Conservation (phyloP, 2,888 invertebrate species). For the Stenoptilia bipunctidactyla region DNA sequence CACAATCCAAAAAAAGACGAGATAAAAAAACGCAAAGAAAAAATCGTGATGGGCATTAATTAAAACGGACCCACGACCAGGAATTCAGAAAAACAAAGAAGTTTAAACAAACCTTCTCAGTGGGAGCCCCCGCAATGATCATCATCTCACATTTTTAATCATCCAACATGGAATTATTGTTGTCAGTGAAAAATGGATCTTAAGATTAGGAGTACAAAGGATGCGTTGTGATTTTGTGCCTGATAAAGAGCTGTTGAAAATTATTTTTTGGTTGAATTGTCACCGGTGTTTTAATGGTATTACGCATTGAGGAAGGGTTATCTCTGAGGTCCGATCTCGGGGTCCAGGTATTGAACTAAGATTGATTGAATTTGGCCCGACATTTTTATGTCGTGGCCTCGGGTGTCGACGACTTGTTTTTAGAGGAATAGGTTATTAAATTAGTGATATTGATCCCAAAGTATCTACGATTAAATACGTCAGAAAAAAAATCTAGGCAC, state of each 20-base stretch:
- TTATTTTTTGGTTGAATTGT: slow-evolving; percentile 66
- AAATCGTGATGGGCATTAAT: slow-evolving; percentile 72
- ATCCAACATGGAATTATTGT: slow-evolving; percentile 41
- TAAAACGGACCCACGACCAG: slow-evolving; percentile 68
- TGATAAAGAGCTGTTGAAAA: slow-evolving; percentile 61
- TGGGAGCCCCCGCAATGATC: slow-evolving; percentile 67
- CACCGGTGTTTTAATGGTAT: slow-evolving; percentile 72
- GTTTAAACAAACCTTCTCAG: slow-evolving; percentile 64
- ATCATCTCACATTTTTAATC: slow-evolving; percentile 70
- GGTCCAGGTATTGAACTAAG: slow-evolving; percentile 55
- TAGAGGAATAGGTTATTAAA: slow-evolving; percentile 57
- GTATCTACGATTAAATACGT: too few relatives aligned
- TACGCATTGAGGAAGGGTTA: slow-evolving; percentile 69
- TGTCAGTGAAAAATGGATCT: slow-evolving; percentile 35
- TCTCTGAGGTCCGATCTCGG: slow-evolving; percentile 55
- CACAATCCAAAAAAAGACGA: slow-evolving; percentile 36
- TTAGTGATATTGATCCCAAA: slow-evolving; percentile 44
- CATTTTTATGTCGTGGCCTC: slow-evolving; percentile 60
- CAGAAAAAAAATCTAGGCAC: too few relatives aligned
- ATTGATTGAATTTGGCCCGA: slow-evolving; percentile 61
- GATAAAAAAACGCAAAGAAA: slow-evolving; percentile 29
- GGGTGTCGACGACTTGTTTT: slow-evolving; percentile 55
- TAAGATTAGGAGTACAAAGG: slow-evolving; percentile 27
- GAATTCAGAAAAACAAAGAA: slow-evolving; percentile 68
- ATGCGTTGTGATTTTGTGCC: slow-evolving; percentile 21